phyloP scores from a whole-genome alignment of 1,140 invertebrate species.

The Drosophila orena region DNA sequence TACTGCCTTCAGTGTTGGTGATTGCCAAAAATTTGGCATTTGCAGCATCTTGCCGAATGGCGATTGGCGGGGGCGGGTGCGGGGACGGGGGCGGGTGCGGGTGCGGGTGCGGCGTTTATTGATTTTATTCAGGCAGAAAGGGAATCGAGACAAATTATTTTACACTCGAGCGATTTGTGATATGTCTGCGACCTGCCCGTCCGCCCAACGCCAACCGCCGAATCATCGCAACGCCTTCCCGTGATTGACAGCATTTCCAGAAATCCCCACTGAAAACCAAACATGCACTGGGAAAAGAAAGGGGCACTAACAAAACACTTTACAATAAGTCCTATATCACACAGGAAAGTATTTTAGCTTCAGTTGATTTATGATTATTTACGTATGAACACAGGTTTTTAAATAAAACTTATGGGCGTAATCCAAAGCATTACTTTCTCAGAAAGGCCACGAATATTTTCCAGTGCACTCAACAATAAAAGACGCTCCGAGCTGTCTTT shows the following conservation, averaged over 20 bases:
- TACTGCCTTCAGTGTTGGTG: slow-evolving; percentile 3
- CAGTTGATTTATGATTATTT: no score
- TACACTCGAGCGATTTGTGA: slow-evolving; percentile 69
- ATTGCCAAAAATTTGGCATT: slow-evolving; percentile 54
- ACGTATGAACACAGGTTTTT: no score
- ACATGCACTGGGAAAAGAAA: neutral
- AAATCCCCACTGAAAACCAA: slow-evolving; percentile 35
- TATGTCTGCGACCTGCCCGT: slow-evolving; percentile 62
- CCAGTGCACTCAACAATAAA: slow-evolving; percentile 6
- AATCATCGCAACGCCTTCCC: slow-evolving; percentile 25
- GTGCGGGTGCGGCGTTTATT: slow-evolving; percentile 29
- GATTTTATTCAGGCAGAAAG: slow-evolving; percentile 62
- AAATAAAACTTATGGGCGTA: no score
- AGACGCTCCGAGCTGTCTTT: slow-evolving; percentile 20
- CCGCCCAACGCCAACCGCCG: slow-evolving; percentile 22
- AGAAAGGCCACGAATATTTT: no score
- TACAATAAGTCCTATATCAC: no score
- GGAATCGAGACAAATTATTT: slow-evolving; percentile 80
- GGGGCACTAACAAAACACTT: no score
- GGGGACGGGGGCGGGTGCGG: no score
- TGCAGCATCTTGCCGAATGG: slow-evolving; percentile 39
- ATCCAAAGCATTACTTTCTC: no score
- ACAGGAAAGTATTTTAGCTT: no score
- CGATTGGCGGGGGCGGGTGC: neutral
- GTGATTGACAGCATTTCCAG: slow-evolving; percentile 52